These are phyloP conservation scores for Brachyalestes nurse DNA, from an alignment of 2,797 vertebrate species.

Conservation along the genomic window DNA sequence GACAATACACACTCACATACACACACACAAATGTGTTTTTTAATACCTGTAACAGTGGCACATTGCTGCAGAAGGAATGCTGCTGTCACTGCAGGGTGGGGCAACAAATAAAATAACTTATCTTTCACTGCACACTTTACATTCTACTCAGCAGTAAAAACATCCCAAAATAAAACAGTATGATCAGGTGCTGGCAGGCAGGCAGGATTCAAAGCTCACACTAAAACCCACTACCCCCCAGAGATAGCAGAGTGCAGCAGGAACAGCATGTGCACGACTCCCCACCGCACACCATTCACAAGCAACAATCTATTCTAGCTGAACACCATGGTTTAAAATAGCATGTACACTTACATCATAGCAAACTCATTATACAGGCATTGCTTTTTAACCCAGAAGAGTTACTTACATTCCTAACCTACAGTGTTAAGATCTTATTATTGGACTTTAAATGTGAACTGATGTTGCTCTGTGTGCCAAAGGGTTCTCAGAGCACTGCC, in stretches of 20 bases:
- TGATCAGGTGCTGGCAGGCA: slow-evolving; percentile 38
- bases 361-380: neutral
- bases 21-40: neutral
- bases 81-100: neutral
- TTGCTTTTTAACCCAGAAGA: too few species aligned
- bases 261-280: neutral
- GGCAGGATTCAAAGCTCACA: slow-evolving; percentile 12
- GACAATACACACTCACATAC: neutral
- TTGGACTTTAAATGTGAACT: too few species aligned
- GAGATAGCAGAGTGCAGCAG: slow-evolving; percentile 21
- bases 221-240: slow-evolving; percentile 23
- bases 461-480: too few species aligned
- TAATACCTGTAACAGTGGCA: neutral
- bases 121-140: slow-evolving; percentile 33
- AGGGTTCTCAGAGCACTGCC: too few species aligned
- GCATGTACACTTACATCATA: neutral
- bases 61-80: slow-evolving; percentile 7
- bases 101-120: slow-evolving; percentile 21
- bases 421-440: too few species aligned
- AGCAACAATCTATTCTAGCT: slow-evolving; percentile 9
- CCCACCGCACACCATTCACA: slow-evolving; percentile 28
- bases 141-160: slow-evolving; percentile 38
- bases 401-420: too few species aligned
- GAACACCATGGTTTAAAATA: neutral
- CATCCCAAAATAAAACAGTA: slow-evolving; percentile 37